A percentile compares a stretch with the other conserved stretches of the same genome.
Evolutionary conservation across 2,113 vertebrate species (phyloP).

Genomic region (Anolis carolinensis): DNA sequence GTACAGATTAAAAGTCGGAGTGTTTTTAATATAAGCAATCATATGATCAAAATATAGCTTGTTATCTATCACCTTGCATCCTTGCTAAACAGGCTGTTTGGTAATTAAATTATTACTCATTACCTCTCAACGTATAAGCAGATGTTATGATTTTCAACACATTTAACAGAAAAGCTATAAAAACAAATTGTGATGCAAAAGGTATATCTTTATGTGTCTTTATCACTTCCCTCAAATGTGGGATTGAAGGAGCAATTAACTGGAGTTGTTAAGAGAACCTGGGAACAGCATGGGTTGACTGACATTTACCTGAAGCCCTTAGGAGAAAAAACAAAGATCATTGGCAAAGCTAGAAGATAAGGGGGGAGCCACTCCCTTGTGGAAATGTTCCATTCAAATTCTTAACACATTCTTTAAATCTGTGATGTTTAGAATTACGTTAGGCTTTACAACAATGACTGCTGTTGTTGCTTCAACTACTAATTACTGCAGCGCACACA

Average conservation of each 20-base stretch:
- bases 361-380: not conserved
- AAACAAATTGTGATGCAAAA: constrained; percentile 15
- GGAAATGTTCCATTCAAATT: not conserved
- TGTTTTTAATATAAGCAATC: constrained; percentile 11
- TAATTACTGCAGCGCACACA: not conserved
- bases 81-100: constrained; percentile 40
- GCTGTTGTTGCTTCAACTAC: not conserved
- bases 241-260: not conserved
- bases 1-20: not conserved
- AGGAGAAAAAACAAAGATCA: not conserved
- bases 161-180: constrained; percentile 18
- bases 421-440: not conserved
- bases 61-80: not conserved
- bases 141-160: constrained; percentile 13
- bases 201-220: constrained; percentile 1
- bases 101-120: constrained; percentile 13
- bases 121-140: constrained; percentile 16
- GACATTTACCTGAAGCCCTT: not conserved
- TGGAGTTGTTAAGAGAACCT: not conserved
- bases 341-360: not conserved
- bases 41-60: constrained; percentile 18
- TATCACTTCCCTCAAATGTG: constrained; percentile 3
- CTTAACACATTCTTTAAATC: not conserved
- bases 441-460: not conserved
- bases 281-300: not conserved